These are phyloP conservation scores for Drosophila willistoni DNA, from an alignment of 1,140 invertebrate species.

Conservation along the genomic window DNA sequence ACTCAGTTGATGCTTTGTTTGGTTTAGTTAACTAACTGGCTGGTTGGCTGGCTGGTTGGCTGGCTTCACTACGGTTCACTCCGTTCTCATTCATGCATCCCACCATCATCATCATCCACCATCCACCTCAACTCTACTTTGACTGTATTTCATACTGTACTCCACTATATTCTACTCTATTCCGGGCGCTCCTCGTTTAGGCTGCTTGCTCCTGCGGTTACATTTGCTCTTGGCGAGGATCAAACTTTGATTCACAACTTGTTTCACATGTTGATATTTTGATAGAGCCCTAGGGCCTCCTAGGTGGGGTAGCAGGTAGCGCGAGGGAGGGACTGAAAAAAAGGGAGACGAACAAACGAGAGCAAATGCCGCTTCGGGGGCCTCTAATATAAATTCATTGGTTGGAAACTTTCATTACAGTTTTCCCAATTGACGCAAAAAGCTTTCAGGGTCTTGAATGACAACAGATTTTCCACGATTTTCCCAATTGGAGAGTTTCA, in stretches of 20 bases:
- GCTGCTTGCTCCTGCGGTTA: not conserved
- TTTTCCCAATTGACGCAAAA: not conserved
- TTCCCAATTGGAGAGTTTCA: no score
- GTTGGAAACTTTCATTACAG: not conserved
- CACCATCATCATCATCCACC: not conserved
- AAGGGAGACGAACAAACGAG: not conserved
- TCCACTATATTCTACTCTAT: slow-evolving; percentile 5
- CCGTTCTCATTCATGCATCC: not conserved
- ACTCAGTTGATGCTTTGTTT: slow-evolving; percentile 55
- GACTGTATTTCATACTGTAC: not conserved
- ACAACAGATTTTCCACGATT: no score
- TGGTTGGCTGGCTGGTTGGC: no score
- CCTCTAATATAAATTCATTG: slow-evolving; percentile 1
- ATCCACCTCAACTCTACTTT: not conserved
- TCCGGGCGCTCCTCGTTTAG: slow-evolving; percentile 28
- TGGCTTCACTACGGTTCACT: not conserved
- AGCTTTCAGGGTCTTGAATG: not conserved
- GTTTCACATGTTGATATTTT: slow-evolving; percentile 45
- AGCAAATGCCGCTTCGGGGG: not conserved
- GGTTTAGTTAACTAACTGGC: slow-evolving; percentile 37
- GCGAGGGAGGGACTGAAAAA: not conserved
- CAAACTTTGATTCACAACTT: slow-evolving; percentile 59
- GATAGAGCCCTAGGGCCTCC: slow-evolving; percentile 33
- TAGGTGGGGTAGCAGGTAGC: not conserved
- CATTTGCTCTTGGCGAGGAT: slow-evolving; percentile 56